Percentiles rank a stretch among this genome's conserved stretches.
Evolutionary conservation across 2,113 vertebrate genomes (phyloP).

Genomic region (Lampris megalopsis): DNA sequence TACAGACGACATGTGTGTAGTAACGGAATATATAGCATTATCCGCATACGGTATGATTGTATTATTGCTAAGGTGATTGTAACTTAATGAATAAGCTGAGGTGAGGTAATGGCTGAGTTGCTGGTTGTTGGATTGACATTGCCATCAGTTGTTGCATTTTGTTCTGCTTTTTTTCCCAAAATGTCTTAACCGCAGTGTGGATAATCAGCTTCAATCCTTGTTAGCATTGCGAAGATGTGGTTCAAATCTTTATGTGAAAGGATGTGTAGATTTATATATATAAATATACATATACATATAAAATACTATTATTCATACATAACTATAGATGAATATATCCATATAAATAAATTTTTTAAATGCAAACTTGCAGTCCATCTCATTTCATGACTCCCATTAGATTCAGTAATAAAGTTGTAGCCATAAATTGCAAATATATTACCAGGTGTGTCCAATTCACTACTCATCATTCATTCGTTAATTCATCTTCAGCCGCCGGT

Average conservation of each 20-base stretch:
- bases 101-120: conserved; percentile 26
- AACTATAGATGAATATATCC: conserved; percentile 71
- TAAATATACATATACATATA: conserved; percentile 52
- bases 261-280: conserved; percentile 72
- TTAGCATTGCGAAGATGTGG: conserved; percentile 66
- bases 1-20: conserved; percentile 38
- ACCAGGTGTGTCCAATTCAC: too few species aligned
- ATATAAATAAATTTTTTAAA: conserved; percentile 74
- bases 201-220: conserved; percentile 66
- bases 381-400: too few species aligned
- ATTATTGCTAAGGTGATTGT: conserved; percentile 59
- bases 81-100: conserved; percentile 41
- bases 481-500: too few species aligned
- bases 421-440: too few species aligned
- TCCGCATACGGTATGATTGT: conserved; percentile 61
- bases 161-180: conserved; percentile 15
- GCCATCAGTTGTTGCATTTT: conserved; percentile 24
- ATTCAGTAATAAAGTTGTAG: too few species aligned
- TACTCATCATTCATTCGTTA: too few species aligned
- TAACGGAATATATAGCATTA: conserved; percentile 23
- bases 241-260: conserved; percentile 72
- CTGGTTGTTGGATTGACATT: conserved; percentile 28
- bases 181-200: conserved; percentile 21
- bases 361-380: conserved; percentile 14
- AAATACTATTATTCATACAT: conserved; percentile 58